Evolutionary conservation across 2,888 invertebrate species (phyloP).

Genomic region (Pelosia muscerda): DNA sequence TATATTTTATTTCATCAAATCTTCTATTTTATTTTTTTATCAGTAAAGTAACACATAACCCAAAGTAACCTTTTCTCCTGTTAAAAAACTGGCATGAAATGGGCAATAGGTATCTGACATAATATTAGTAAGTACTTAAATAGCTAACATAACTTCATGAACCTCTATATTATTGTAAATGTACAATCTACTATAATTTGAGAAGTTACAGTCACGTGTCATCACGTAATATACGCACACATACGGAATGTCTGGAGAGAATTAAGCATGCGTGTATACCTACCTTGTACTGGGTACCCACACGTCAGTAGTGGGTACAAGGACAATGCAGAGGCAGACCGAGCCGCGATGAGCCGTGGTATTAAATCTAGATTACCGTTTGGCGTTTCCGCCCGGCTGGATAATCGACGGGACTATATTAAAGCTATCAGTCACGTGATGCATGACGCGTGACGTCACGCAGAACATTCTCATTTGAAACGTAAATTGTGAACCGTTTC

Average conservation of each 20-base stretch:
- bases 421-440: constrained; percentile 84
- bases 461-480: constrained; percentile 67
- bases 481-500: constrained; percentile 63
- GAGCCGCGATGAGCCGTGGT: constrained; percentile 76
- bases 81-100: no score
- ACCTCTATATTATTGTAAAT: not conserved
- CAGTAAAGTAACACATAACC: no score
- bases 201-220: constrained; percentile 21
- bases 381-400: constrained; percentile 79
- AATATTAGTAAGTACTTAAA: no score
- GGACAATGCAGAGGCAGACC: constrained; percentile 62
- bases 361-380: constrained; percentile 85
- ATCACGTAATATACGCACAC: constrained; percentile 25
- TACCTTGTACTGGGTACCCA: constrained; percentile 30
- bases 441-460: constrained; percentile 76
- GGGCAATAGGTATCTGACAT: no score
- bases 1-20: no score
- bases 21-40: no score
- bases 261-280: constrained; percentile 37
- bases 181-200: not conserved
- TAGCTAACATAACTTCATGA: no score
- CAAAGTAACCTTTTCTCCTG: no score
- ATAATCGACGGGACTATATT: constrained; percentile 85
- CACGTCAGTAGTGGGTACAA: constrained; percentile 48
- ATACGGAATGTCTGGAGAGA: constrained; percentile 34